A percentile compares a stretch with the other conserved stretches of the same genome.
These are phyloP conservation scores for Acromyrmex heyeri DNA, from an alignment of 1,140 invertebrate species.

Conservation along the genomic window DNA sequence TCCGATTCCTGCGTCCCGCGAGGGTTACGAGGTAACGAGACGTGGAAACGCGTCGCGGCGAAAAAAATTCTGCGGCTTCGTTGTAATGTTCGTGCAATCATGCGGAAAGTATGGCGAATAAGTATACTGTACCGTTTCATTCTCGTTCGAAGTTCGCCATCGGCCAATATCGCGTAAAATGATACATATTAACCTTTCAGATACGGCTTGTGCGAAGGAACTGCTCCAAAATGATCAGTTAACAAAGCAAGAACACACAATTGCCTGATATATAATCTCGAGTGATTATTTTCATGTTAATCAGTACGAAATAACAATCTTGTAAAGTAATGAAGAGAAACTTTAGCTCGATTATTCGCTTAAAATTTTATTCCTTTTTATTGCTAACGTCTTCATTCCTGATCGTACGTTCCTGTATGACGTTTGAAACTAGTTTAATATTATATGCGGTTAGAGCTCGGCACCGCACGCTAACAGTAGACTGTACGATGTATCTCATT, in stretches of 20 bases:
- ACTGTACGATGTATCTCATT: not conserved
- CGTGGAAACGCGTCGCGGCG: slow-evolving; percentile 56
- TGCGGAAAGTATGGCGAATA: not conserved
- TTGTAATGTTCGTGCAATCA: not conserved
- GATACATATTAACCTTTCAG: not conserved
- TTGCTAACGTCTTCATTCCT: not conserved
- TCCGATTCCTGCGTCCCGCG: slow-evolving; percentile 64
- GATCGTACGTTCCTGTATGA: not conserved
- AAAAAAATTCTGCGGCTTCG: not conserved
- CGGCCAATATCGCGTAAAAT: not conserved
- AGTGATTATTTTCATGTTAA: slow-evolving; percentile 23
- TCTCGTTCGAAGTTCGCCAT: not conserved
- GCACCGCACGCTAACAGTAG: not conserved
- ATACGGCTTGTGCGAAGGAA: too few relatives aligned
- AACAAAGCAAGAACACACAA: not conserved
- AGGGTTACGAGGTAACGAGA: slow-evolving; percentile 68
- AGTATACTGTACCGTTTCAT: not conserved
- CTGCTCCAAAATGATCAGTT: not conserved
- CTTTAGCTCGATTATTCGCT: not conserved
- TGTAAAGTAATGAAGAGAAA: not conserved
- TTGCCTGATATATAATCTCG: not conserved
- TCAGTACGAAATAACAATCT: slow-evolving; percentile 1
- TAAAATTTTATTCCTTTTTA: slow-evolving; percentile 8
- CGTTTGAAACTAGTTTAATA: not conserved
- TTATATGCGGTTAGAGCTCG: slow-evolving; percentile 7